Evolutionary conservation across 2,797 vertebrate species (phyloP), one percentile per base, ranked within the genome.

Genomic region (Brotula barbata): DNA sequence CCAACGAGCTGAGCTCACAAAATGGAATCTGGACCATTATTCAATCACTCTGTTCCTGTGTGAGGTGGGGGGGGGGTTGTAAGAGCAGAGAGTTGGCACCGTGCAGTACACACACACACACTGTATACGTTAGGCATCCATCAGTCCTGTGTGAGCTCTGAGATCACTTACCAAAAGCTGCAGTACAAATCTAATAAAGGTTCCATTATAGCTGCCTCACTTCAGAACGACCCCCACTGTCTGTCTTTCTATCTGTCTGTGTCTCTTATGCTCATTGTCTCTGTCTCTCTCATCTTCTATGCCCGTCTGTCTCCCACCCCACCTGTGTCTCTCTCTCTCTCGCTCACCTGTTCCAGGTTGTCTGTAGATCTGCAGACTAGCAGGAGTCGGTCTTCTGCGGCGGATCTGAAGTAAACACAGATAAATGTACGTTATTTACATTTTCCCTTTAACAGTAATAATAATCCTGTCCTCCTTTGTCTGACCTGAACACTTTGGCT

Each of bases 331-430:
- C 5, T 16, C 16, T 1, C 7, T 10, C 2, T 2, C 6, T 19
- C 11, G 1, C 11, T 72, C 73, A 87, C 83, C 85, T 85, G 79
- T 39, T 31, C 78, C 79, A 50, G 85, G 84, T 70, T 82, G 87
- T 81, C 83, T 86, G 81, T 89, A 89, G 81, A 89, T 88, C 82
- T 89, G 87, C 82, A 89, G 82, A 1, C 85, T 89, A 6, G 87
- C 87, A 10, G 86, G 87, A 65, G 87, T 89, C 0, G 87, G 87
- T 78, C 87, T 62, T 74, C 87, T 80, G 58, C 87, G 85, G 7
- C 87, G 85, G 53, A 89, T 89, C 87, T 89, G 68, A 71, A 11
- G 16, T 31, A 34, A 73, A 73, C 40, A 71, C 55, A 77, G 50
- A 70, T 25, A 58, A 53, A 5, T 5, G 12, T 59, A 11, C 2